Base-by-base conservation (phyloP, 1,140 invertebrate genomes). In the Drosophila nikananu region DNA sequence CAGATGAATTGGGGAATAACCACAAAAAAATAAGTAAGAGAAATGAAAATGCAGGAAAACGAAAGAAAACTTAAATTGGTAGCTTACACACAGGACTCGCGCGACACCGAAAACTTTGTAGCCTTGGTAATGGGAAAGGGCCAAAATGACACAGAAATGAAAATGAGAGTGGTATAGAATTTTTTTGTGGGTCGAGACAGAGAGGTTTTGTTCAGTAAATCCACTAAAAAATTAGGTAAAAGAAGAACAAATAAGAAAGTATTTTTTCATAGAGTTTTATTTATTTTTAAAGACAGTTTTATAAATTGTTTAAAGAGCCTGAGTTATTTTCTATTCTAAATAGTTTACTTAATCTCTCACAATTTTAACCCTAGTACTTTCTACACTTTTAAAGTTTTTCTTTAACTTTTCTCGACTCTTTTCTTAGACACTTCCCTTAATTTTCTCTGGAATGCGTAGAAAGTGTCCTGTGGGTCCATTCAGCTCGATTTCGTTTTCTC, bases 1-100 rank as follows among this genome's bases (percentile, higher is more conserved):
- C 84, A 87, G 84, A 87, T 87, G 86, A 87, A 87, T 90, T 84
- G 81, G 73, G 81, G 63, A 35, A 55, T 55, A 25, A 55, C 52
- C 52, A 37, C 19, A 35, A 37, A 37, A 23, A 55, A 9, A 32
- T 32, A 12, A 37, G 23, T 23, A 17, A 49, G 23, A 7, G 63
- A 55, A 52, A 37, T 49, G 35, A 62, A 72, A 71, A 54, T 37
- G 51, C n/a, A 44, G 46, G 30, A 39, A 83, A 63, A 51, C 41
- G 54, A 35, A 44, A 73, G 62, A 72, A 89, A 75, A 89, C 70
- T 66, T 86, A 79, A 87, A 87, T 81, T 78, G 68, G 67, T 77
- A 78, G 81, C 86, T 89, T 83, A 84, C 58, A 79, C 61, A 58
- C 57, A 63, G 65, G 61, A 27, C 49, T 64, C 58, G 54, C 48